A percentile compares a stretch with the other conserved stretches of the same genome.
phyloP scores from a whole-genome alignment of 2,113 vertebrate genomes.

The Carollia perspicillata region DNA sequence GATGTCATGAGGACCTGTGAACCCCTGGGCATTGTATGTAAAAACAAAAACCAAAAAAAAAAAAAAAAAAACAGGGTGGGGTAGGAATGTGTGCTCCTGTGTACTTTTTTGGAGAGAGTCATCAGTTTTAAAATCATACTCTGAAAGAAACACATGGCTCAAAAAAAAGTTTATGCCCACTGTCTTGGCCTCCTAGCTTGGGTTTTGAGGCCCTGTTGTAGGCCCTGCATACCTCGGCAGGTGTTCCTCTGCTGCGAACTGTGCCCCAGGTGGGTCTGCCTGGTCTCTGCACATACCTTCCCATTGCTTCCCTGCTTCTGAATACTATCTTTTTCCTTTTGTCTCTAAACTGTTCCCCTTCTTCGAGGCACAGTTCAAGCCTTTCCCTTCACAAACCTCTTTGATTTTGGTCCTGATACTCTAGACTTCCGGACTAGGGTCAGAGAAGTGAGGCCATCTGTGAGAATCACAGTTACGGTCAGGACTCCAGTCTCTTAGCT shows the following conservation, averaged over 20 bases:
- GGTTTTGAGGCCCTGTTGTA: neutral
- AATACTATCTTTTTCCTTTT: neutral
- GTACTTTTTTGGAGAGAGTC: conserved; percentile 14
- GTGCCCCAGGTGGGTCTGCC: neutral
- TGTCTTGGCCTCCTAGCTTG: neutral
- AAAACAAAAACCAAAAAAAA: neutral
- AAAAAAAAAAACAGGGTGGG: neutral
- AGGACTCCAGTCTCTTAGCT: neutral
- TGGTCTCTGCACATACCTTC: neutral
- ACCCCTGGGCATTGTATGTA: neutral
- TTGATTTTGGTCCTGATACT: conserved; percentile 14
- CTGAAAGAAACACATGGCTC: neutral
- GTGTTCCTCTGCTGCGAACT: neutral
- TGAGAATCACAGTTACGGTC: neutral
- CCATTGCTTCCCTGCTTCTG: neutral
- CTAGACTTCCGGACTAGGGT: neutral
- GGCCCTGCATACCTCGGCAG: neutral
- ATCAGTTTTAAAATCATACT: neutral
- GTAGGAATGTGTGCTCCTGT: neutral
- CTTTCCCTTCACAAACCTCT: neutral
- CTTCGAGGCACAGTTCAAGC: neutral
- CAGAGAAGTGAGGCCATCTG: neutral
- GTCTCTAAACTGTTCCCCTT: neutral
- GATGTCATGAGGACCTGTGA: neutral
- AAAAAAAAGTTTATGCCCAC: neutral